Base-by-base conservation (phyloP, 1,140 invertebrate genomes). In the Pseudobourletiella spinata region DNA sequence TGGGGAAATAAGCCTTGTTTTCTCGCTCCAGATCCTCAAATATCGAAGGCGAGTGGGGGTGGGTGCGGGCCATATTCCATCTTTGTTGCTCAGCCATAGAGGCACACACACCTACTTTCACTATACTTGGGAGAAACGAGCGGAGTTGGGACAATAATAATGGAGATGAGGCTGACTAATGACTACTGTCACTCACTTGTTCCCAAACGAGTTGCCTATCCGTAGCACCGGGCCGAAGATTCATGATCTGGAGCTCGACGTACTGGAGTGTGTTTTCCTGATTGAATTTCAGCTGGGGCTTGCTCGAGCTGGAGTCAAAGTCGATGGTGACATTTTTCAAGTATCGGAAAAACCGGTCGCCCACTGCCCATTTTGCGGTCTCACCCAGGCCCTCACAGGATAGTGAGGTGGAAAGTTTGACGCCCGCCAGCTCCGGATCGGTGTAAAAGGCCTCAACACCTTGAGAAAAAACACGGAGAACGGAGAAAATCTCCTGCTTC, bases 241-340 rank as follows among this genome's bases (percentile, higher is more conserved):
- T 96, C 86, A 95, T 88, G 63, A 96, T 92, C 76, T 91, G 89
- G 57, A 96, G 77, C 75, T 95, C 88, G 0, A 89, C 86, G 0
- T 87, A 84, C 72, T 86, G 84, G 16, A 93, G 76, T 57, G 91
- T 89, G 0, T 92, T 92, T 71, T 95, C 91, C 0, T 88, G 88
- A 69, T 87, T 85, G 6, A 62, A 63, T 35, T 62, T 39, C 15
- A 67, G 22, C 1, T 44, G 44, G 3, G 59, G 62, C 22, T 65
- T 66, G 2, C n/a, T 30, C 4, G 25, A 24, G 18, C 46, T 43
- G 4, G 58, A n/a, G n/a, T 65, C 65, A 20, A 46, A 32, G 11
- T 70, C 65, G 30, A 70, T 56, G 18, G 57, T 43, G 0, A 91
- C 88, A 70, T 91, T 91, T 56, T 86, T 82, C 66, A 92, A 74